Percentiles rank a stretch among this genome's conserved stretches.
Conservation (phyloP, 1,140 invertebrate genomes). For the Solenopsis fugax region DNA sequence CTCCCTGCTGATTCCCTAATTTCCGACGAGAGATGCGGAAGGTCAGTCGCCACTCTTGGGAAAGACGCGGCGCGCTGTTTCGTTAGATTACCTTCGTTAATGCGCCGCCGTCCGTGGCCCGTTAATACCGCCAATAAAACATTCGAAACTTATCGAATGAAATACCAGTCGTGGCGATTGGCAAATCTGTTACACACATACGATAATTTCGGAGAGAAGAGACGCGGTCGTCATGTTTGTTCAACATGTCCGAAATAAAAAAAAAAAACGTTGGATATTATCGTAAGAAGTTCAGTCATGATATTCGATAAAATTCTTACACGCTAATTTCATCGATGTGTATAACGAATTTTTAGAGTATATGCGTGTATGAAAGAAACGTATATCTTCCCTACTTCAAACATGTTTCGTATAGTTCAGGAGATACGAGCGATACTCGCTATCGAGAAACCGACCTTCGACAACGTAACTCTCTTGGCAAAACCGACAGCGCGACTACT, state of each 20-base stretch:
- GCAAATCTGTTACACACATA: not conserved
- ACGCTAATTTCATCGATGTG: constrained; percentile 1
- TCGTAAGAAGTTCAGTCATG: not conserved
- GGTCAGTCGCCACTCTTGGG: not conserved
- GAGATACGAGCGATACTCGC: not conserved
- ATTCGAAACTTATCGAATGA: not conserved
- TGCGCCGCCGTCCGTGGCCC: not conserved
- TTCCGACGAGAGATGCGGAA: constrained; percentile 20
- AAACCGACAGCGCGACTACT: not conserved
- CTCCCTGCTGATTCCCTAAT: constrained; percentile 49
- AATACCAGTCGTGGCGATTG: not conserved
- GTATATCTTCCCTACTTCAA: not conserved
- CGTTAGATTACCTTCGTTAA: constrained; percentile 25
- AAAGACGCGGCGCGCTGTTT: not conserved
- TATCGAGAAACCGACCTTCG: not conserved
- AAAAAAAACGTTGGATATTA: not conserved
- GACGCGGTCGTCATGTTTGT: not conserved
- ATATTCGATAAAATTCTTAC: constrained; percentile 4
- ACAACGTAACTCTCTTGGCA: not conserved
- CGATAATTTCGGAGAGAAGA: not conserved
- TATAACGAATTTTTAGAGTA: constrained; percentile 14
- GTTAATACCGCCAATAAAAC: constrained; percentile 7
- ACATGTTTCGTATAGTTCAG: not conserved
- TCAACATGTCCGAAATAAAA: not conserved
- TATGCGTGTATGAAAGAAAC: not conserved